These are phyloP conservation scores for Pectinophora gossypiella DNA, from an alignment of 1,140 invertebrate genomes.

Conservation along the genomic window DNA sequence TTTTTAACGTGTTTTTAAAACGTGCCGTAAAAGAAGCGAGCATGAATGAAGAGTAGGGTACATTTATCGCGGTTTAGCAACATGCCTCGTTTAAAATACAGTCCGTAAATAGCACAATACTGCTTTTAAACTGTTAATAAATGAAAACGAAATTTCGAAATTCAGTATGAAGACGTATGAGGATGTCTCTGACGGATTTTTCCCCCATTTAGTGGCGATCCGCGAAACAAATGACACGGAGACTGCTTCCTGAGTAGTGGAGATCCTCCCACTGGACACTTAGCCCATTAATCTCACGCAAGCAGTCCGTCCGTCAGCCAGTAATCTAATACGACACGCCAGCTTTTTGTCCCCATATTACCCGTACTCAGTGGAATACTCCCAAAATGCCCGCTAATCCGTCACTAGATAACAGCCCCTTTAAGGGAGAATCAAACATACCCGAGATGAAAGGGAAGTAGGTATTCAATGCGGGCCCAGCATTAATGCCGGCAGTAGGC, in stretches of 20 bases:
- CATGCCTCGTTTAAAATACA: no score
- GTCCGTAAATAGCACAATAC: no score
- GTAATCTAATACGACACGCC: conserved; percentile 72
- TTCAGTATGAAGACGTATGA: no score
- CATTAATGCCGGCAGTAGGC: background rate
- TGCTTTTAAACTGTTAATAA: no score
- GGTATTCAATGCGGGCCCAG: conserved; percentile 13
- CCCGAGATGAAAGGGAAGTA: conserved; percentile 27
- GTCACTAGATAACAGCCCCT: conserved; percentile 41
- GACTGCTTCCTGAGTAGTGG: conserved; percentile 38
- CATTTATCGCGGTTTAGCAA: no score
- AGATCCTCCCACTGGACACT: conserved; percentile 64
- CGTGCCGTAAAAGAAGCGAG: no score
- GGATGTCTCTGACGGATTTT: no score
- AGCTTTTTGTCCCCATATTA: conserved; percentile 65
- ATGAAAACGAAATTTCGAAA: background rate
- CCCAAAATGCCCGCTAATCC: conserved; percentile 53
- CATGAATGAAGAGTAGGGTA: no score
- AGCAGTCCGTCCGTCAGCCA: conserved; percentile 60
- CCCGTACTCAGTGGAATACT: conserved; percentile 48
- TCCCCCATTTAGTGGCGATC: conserved; percentile 34
- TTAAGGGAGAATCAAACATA: conserved; percentile 42
- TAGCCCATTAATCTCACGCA: conserved; percentile 64
- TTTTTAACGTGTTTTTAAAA: background rate
- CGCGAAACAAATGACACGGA: conserved; percentile 47